Conservation (phyloP, 2,888 invertebrate genomes). For the Drosophila eohydei region DNA sequence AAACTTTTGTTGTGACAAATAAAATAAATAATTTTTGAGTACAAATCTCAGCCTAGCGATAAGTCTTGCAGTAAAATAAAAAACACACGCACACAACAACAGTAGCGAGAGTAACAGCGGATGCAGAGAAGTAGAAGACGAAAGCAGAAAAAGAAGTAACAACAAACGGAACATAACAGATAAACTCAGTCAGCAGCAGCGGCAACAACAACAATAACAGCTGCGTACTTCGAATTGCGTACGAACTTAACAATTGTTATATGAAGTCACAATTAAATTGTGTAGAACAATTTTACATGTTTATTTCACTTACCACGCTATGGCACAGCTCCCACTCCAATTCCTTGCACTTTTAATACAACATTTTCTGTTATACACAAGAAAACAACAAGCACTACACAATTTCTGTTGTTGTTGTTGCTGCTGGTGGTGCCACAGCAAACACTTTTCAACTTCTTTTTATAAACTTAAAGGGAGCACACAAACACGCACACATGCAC, state of each 20-base stretch:
- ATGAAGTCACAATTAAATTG: conserved; percentile 13
- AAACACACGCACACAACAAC: conserved; percentile 10
- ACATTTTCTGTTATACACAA: conserved; percentile 72
- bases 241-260: conserved; percentile 6
- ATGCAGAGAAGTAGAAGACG: conserved; percentile 44
- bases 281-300: conserved; percentile 1
- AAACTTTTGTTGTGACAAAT: conserved; percentile 45
- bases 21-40: conserved; percentile 15
- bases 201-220: conserved; percentile 27
- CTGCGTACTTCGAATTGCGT: conserved; percentile 38
- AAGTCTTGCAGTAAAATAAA: conserved; percentile 24
- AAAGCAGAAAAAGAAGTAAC: conserved; percentile 36
- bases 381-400: conserved; percentile 56
- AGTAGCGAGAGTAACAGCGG: conserved; percentile 31
- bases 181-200: conserved; percentile 28
- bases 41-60: conserved; percentile 38
- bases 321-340: conserved; percentile 19
- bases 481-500: conserved; percentile 24
- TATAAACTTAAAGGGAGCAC: conserved; percentile 70
- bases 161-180: conserved; percentile 52
- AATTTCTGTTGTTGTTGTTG: conserved; percentile 45
- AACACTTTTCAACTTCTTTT: conserved; percentile 73
- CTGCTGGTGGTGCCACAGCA: conserved; percentile 53
- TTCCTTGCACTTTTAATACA: conserved; percentile 45
- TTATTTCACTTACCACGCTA: conserved; percentile 38